Conservation (phyloP, 2,888 invertebrate genomes). For the Sphinx pinastri region DNA sequence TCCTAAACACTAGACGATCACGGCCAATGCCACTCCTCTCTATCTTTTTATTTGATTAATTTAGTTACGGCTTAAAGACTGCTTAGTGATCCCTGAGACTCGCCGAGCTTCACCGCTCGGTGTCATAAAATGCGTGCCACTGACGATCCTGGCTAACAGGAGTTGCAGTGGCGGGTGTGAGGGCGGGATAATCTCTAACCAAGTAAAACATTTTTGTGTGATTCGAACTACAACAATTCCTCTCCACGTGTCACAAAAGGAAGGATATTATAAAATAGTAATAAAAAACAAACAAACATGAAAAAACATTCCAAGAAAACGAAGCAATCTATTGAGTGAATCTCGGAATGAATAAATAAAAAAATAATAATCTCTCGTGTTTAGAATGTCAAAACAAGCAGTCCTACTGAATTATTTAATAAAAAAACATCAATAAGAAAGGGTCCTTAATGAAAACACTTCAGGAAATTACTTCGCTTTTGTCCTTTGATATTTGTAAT, state of each 20-base stretch:
- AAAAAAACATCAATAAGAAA: slow-evolving; percentile 15
- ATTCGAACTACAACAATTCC: too few species aligned
- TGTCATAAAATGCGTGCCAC: too few species aligned
- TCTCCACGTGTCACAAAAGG: background rate
- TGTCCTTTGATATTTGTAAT: slow-evolving; percentile 30
- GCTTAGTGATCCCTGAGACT: too few species aligned
- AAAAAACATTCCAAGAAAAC: slow-evolving; percentile 7
- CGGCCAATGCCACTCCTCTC: too few species aligned
- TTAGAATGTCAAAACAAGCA: slow-evolving; percentile 21
- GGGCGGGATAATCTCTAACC: too few species aligned
- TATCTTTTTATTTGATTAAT: too few species aligned
- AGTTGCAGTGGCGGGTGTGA: too few species aligned
- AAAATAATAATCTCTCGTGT: slow-evolving; percentile 13
- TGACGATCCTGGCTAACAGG: too few species aligned
- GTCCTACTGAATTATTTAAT: slow-evolving; percentile 5
- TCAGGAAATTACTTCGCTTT: slow-evolving; percentile 29
- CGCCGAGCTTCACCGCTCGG: too few species aligned
- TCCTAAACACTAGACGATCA: too few species aligned
- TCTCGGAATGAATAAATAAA: slow-evolving; percentile 17
- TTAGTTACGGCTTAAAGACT: too few species aligned
- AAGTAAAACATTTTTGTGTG: background rate
- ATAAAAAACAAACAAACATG: background rate
- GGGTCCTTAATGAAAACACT: slow-evolving; percentile 21
- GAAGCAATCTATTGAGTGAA: slow-evolving; percentile 19
- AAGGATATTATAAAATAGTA: background rate